Conservation (phyloP, 1,140 invertebrate genomes). For the Galendromus occidentalis region DNA sequence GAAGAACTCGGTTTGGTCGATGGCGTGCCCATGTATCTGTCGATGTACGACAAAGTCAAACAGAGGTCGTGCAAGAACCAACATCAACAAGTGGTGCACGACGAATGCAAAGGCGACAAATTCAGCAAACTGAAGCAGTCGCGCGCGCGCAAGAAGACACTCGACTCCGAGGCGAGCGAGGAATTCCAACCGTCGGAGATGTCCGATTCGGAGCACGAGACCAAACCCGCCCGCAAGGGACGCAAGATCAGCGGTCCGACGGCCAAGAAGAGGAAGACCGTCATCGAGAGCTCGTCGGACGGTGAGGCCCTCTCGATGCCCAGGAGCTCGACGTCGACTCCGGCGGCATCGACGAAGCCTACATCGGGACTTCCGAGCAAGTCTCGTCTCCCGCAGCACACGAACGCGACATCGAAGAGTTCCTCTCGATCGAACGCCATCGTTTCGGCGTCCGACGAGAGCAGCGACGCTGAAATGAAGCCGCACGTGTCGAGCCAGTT, state of each 20-base stretch:
- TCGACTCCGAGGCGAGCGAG: slow-evolving; percentile 13
- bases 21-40: slow-evolving; percentile 72
- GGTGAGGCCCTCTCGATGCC: slow-evolving; percentile 9
- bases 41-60: slow-evolving; percentile 97
- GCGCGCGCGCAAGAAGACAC: slow-evolving; percentile 18
- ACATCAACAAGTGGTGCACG: slow-evolving; percentile 64
- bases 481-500: not conserved
- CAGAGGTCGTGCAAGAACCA: slow-evolving; percentile 47
- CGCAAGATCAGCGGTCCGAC: slow-evolving; percentile 12
- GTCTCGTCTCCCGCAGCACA: not conserved
- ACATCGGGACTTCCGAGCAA: not conserved
- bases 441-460: slow-evolving; percentile 2
- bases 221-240: slow-evolving; percentile 11
- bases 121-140: slow-evolving; percentile 69
- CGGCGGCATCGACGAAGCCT: not conserved
- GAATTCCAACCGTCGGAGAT: not conserved
- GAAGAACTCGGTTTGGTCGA: slow-evolving; percentile 44
- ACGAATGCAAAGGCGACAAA: slow-evolving; percentile 61
- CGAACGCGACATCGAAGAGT: not conserved
- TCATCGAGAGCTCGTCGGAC: slow-evolving; percentile 17
- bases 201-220: slow-evolving; percentile 14
- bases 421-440: not conserved
- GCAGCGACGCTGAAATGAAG: not conserved
- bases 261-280: slow-evolving; percentile 21
- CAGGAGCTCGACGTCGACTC: not conserved